Evolutionary conservation across 2,888 invertebrate genomes (phyloP), one percentile per base, ranked within the genome.

Genomic region (Noctua pronuba): DNA sequence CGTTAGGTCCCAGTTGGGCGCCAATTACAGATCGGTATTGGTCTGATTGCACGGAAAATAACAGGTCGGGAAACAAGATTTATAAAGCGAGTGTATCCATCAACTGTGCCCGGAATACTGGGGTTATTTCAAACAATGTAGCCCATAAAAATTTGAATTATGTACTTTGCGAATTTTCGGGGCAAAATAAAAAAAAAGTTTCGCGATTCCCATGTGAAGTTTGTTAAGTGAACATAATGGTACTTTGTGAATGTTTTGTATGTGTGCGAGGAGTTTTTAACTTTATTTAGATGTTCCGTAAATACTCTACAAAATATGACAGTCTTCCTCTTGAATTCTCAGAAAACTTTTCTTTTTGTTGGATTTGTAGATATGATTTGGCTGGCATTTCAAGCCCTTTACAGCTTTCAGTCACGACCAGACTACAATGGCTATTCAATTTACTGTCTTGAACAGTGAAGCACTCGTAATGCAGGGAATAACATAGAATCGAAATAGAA

Each of bases 1-100:
- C 94, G 94, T 95, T 95, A 95, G 92, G 85, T 86, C 92, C 87
- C 95, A 88, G 93, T 91, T 92, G 95, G 95, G 93, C 92, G 94
- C 94, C 95, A 95, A 95, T 95, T 95, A 95, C 93, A 87, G 86
- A 88, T 89, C 90, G 90, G 91, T 91, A 92, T 93, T 91, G 93
- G 93, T 90, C 91, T 94, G 94, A 94, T 94, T 94, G 93, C 90
- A 88, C 91, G 92, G 93, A 93, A 93, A 93, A 94, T 93, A 92
- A 90, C 90, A 89, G 91, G 82, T 88, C 87, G 84, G 83, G 86
- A 89, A 92, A 90, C 89, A 82, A 86, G 83, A 91, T 89, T 91
- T 90, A 89, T 89, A 88, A 86, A 88, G 85, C 81, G 86, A 82
- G 72, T 81, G 88, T 89, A 87, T 89, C 85, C 88, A 84, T 88